Base-by-base conservation (phyloP, 2,888 invertebrate genomes). In the Eupithecia vulgata region DNA sequence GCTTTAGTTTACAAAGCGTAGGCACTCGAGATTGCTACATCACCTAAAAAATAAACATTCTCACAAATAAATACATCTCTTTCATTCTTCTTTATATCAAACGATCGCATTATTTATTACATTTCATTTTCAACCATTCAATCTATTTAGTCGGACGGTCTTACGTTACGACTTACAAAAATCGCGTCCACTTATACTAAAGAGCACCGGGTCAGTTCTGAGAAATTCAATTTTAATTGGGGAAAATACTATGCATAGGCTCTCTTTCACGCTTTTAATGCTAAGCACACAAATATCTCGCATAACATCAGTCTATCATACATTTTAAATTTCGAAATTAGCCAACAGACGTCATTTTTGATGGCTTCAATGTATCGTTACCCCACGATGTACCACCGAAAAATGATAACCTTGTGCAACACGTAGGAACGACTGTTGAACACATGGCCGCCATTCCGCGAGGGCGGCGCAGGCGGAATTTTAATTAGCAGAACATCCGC, bases 401-500 rank as follows among this genome's bases (percentile, higher is more conserved):
- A 89, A 91, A 88, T 67, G 87, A 87, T 91, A 92, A 93, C 93
- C 93, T 94, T 94, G 93, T 94, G 92, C 90, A 93, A 92, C 92
- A 88, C 93, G 92, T 90, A 91, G 90, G 90, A 91, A 91, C 91
- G 90, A 91, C 88, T 87, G 90, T 88, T 86, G 88, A 92, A 93
- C 94, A 94, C 94, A 94, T 94, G 94, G 94, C 94, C 90, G 91
- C 93, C 93, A 94, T 93, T 93, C 93, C 93, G 94, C 93, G 94
- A 94, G 94, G 94, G 94, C 92, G 94, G 93, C 92, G 90, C 93
- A 93, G 94, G 93, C 94, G 93, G 94, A 94, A 94, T 94, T 94
- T 94, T 94, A 94, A 94, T 94, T 94, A 94, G 93, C 93, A 93
- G 94, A 94, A 94, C 93, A 94, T 94, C 94, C 94, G 94, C 93